Evolutionary conservation across 1,140 invertebrate species (phyloP).

Genomic region (Drosophila pallidifrons): DNA sequence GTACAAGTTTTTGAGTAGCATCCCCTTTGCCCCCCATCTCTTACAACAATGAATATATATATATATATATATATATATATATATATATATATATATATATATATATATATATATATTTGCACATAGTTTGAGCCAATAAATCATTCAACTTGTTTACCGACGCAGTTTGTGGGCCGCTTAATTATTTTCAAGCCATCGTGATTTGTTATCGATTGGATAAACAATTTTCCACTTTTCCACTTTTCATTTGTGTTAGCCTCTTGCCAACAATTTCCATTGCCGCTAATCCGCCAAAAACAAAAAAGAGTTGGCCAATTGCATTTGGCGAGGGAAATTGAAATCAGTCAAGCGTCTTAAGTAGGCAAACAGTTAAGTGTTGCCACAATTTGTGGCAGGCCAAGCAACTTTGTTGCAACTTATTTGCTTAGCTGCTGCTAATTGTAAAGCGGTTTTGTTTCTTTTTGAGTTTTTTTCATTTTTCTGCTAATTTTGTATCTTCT

Average conservation of each 20-base stretch:
- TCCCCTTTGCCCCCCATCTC: background rate
- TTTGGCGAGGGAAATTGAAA: conserved; percentile 33
- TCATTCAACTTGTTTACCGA: conserved; percentile 43
- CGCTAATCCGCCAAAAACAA: conserved; percentile 12
- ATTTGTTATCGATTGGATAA: conserved; percentile 25
- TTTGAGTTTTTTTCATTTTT: background rate
- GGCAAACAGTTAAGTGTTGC: conserved; percentile 16
- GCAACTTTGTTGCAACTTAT: background rate
- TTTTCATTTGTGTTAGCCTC: conserved; percentile 3
- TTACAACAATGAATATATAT: no score
- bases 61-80: background rate
- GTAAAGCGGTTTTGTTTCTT: background rate
- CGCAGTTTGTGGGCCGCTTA: conserved; percentile 20
- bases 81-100: background rate
- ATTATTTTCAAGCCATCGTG: conserved; percentile 22
- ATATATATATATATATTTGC: background rate
- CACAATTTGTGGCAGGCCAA: conserved; percentile 26
- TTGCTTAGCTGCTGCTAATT: conserved; percentile 8
- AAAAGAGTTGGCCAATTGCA: conserved; percentile 9
- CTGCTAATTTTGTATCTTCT: background rate
- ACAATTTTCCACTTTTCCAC: conserved; percentile 27
- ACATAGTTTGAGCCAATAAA: conserved; percentile 32
- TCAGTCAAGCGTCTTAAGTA: conserved; percentile 26
- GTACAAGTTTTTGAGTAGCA: conserved; percentile 52
- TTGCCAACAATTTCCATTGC: conserved; percentile 1